Evolutionary conservation across 2,797 vertebrate genomes (phyloP).

Genomic region (Microctenopoma stevenorrisi): DNA sequence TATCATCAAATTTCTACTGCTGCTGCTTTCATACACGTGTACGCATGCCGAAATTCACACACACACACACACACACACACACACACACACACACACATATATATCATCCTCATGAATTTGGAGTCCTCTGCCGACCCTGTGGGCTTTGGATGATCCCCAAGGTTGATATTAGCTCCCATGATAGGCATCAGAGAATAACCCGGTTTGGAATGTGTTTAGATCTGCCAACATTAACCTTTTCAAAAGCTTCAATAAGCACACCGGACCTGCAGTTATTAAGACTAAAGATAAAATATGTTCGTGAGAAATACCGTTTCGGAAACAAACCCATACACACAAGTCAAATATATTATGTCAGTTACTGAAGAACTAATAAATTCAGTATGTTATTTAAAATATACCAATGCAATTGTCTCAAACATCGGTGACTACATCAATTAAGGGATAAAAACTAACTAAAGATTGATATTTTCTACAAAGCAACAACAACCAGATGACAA

Average conservation of each 20-base stretch:
- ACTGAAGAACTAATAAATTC: slow-evolving; percentile 1
- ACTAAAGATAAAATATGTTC: slow-evolving; percentile 32
- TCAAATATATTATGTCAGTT: too few species aligned
- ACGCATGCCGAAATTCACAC: not conserved
- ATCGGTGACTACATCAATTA: slow-evolving; percentile 2
- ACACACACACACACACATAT: slow-evolving; percentile 23
- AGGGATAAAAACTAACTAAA: slow-evolving; percentile 13
- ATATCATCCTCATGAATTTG: slow-evolving; percentile 66
- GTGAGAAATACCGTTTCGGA: slow-evolving; percentile 9
- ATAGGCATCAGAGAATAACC: slow-evolving; percentile 71
- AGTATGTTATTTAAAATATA: not conserved
- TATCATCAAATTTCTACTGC: slow-evolving; percentile 48
- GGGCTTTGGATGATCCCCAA: slow-evolving; percentile 75
- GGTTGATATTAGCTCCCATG: slow-evolving; percentile 79
- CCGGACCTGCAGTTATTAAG: slow-evolving; percentile 22
- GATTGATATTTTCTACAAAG: slow-evolving; percentile 24
- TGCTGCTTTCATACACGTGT: slow-evolving; percentile 30
- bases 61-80: slow-evolving; percentile 9
- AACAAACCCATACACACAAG: slow-evolving; percentile 19
- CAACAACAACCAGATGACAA: slow-evolving; percentile 46
- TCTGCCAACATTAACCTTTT: slow-evolving; percentile 64
- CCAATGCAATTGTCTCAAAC: not conserved
- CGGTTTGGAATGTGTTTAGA: slow-evolving; percentile 70
- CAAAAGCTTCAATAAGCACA: slow-evolving; percentile 60
- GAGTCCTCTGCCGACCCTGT: slow-evolving; percentile 66